Evolutionary conservation across 2,888 invertebrate genomes (phyloP).

Genomic region (Cynaeus angustus): DNA sequence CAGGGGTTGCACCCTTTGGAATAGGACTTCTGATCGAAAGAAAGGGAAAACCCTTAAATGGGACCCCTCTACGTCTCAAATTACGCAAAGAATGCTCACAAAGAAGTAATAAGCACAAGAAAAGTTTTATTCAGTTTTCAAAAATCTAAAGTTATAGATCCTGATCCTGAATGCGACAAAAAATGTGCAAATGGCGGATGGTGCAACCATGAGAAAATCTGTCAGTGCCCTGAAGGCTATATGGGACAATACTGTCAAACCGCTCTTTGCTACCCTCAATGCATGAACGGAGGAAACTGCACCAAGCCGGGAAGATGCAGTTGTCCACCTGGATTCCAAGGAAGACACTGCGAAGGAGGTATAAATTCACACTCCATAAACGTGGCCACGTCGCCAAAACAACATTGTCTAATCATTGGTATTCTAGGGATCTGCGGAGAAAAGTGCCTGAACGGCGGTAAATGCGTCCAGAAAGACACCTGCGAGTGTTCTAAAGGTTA

Average conservation of each 20-base stretch:
- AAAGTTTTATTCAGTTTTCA: neutral
- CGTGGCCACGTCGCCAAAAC: neutral
- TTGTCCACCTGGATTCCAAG: constrained; percentile 93
- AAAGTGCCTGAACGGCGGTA: constrained; percentile 94
- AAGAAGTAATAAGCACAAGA: constrained; percentile 78
- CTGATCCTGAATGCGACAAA: constrained; percentile 91
- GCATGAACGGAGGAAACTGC: constrained; percentile 94
- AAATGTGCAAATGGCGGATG: constrained; percentile 90
- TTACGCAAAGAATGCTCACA: constrained; percentile 95
- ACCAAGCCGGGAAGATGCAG: constrained; percentile 92
- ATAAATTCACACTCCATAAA: constrained; percentile 44
- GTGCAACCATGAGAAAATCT: constrained; percentile 89
- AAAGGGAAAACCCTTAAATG: constrained; percentile 85
- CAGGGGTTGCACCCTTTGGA: constrained; percentile 90
- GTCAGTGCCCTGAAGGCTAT: constrained; percentile 92
- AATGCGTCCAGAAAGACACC: constrained; percentile 94
- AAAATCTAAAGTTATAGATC: constrained; percentile 73
- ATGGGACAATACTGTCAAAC: constrained; percentile 93
- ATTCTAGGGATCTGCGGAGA: constrained; percentile 89
- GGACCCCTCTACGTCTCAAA: constrained; percentile 89
- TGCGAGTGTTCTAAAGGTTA: constrained; percentile 95
- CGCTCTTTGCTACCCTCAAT: constrained; percentile 93
- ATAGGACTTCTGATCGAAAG: constrained; percentile 90
- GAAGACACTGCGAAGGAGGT: constrained; percentile 93
- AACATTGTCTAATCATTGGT: constrained; percentile 42